phyloP scores from a whole-genome alignment of 2,113 vertebrate species.

The Podarcis raffonei region DNA sequence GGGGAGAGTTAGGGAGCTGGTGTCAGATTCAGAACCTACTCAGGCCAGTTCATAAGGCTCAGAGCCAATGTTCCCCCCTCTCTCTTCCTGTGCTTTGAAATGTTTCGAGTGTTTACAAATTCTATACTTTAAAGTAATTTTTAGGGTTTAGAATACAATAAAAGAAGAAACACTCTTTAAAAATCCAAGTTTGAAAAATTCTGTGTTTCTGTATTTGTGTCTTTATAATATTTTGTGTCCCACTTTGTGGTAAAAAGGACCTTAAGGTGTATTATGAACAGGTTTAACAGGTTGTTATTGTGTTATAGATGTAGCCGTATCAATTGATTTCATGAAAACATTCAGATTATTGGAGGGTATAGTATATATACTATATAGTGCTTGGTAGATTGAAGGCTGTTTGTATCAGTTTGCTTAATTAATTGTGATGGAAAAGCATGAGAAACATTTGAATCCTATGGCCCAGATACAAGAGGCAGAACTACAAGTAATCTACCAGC shows the following conservation, averaged over 20 bases:
- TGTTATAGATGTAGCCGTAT: background rate
- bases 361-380: background rate
- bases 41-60: background rate
- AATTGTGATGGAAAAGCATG: background rate
- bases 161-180: background rate
- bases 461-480: too few species aligned
- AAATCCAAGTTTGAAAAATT: background rate
- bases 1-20: background rate
- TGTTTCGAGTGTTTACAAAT: background rate
- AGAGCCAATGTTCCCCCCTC: background rate
- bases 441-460: background rate
- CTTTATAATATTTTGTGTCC: too few species aligned
- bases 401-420: background rate
- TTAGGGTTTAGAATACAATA: background rate
- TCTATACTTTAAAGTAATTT: background rate
- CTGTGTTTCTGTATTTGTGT: background rate
- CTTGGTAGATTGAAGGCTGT: background rate
- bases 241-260: background rate
- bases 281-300: background rate
- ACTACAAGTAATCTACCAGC: too few species aligned
- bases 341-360: background rate
- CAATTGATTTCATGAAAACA: background rate
- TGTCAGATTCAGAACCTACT: slow-evolving; percentile 11
- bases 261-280: background rate
- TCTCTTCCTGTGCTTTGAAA: background rate